These are phyloP conservation scores for Melanotaenia boesemani DNA, from an alignment of 2,797 vertebrate species.

Conservation along the genomic window DNA sequence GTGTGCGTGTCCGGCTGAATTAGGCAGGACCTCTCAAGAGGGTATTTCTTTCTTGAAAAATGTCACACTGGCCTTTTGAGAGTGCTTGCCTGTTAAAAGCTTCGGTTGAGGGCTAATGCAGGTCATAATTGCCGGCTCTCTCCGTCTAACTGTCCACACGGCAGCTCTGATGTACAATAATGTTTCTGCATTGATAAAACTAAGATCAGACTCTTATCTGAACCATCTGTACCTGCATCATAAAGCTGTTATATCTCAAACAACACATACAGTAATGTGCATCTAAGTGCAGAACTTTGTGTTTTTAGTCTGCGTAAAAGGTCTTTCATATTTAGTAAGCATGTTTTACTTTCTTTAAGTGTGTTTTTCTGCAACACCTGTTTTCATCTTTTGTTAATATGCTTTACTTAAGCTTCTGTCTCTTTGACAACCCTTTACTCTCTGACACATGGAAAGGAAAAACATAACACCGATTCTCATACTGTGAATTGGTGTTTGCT, in stretches of 20 bases:
- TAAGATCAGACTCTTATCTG: slow-evolving; percentile 32
- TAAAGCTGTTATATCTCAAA: slow-evolving; percentile 9
- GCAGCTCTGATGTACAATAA: slow-evolving; percentile 33
- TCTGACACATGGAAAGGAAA: background rate
- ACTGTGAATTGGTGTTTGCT: background rate
- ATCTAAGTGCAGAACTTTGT: no score
- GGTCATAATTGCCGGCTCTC: slow-evolving; percentile 62
- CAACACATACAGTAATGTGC: background rate
- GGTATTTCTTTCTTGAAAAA: slow-evolving; percentile 78
- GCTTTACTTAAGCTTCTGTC: no score
- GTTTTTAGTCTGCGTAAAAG: no score
- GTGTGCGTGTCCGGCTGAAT: slow-evolving; percentile 68
- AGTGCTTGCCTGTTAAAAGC: slow-evolving; percentile 72
- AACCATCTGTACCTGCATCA: background rate
- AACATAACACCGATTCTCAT: background rate
- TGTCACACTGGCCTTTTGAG: slow-evolving; percentile 83
- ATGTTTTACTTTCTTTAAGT: no score
- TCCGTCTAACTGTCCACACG: slow-evolving; percentile 33
- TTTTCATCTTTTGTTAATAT: no score
- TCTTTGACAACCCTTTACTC: no score
- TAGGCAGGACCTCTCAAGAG: slow-evolving; percentile 72
- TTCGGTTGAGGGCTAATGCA: slow-evolving; percentile 65
- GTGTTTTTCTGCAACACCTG: no score
- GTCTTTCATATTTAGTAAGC: no score
- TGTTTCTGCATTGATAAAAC: slow-evolving; percentile 41